phyloP scores from a whole-genome alignment of 2,888 invertebrate species.

The Lithodes maja region DNA sequence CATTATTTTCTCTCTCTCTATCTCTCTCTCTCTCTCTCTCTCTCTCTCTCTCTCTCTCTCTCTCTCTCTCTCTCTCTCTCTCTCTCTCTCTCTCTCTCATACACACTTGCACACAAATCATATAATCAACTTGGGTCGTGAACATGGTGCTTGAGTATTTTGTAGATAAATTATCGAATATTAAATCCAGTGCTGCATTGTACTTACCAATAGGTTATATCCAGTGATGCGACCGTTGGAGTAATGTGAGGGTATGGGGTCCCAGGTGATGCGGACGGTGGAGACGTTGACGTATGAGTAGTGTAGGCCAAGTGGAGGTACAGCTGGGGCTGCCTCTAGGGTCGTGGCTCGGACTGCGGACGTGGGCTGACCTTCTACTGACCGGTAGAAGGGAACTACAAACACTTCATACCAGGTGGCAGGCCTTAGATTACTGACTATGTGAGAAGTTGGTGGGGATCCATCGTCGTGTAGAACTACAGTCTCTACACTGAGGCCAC shows the following conservation, averaged over 20 bases:
- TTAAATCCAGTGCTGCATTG: neutral
- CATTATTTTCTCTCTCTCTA: no score
- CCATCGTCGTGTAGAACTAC: slow-evolving; percentile 48
- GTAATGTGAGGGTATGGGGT: slow-evolving; percentile 58
- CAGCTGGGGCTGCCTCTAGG: slow-evolving; percentile 79
- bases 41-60: no score
- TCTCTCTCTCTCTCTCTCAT: neutral
- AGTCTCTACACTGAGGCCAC: slow-evolving; percentile 68
- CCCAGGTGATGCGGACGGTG: slow-evolving; percentile 63
- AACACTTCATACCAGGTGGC: slow-evolving; percentile 94
- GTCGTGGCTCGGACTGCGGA: slow-evolving; percentile 89
- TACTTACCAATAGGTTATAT: slow-evolving; percentile 64
- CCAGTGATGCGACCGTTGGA: slow-evolving; percentile 66
- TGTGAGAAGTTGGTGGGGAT: slow-evolving; percentile 76
- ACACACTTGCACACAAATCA: neutral
- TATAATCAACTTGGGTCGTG: neutral
- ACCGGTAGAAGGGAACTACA: slow-evolving; percentile 91
- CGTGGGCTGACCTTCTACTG: slow-evolving; percentile 90
- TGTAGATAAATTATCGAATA: no score
- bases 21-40: no score
- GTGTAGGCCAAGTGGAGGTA: slow-evolving; percentile 56
- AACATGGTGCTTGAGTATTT: no score
- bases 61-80: no score
- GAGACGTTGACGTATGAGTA: slow-evolving; percentile 64
- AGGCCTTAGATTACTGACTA: slow-evolving; percentile 87